Conservation (phyloP, 1,140 invertebrate species). For the Cecropterus lyciades region DNA sequence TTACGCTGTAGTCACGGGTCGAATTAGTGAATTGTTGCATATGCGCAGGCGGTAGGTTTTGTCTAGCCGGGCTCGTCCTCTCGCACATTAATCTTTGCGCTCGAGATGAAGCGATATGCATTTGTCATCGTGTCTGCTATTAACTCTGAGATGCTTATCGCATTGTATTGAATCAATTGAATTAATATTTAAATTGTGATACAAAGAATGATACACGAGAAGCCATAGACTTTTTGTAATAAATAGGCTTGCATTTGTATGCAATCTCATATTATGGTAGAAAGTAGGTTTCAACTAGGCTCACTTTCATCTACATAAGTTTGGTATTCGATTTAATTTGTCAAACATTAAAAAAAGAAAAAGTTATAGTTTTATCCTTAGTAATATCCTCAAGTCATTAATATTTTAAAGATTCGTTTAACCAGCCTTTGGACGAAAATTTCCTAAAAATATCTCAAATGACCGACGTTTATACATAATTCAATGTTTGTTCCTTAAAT, state of each 20-base stretch:
- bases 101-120: slow-evolving; percentile 79
- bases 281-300: slow-evolving; percentile 4
- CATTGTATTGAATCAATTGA: slow-evolving; percentile 76
- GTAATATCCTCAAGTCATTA: not conserved
- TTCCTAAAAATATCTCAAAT: too few species aligned
- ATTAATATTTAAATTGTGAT: slow-evolving; percentile 60
- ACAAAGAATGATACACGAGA: slow-evolving; percentile 34
- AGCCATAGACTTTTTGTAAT: slow-evolving; percentile 6
- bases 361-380: too few species aligned
- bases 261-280: slow-evolving; percentile 3
- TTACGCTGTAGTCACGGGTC: slow-evolving; percentile 60
- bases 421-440: too few species aligned
- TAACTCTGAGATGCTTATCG: slow-evolving; percentile 68
- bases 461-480: slow-evolving; percentile 16
- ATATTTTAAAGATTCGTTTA: too few species aligned
- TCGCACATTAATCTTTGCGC: slow-evolving; percentile 75
- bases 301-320: not conserved
- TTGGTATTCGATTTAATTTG: not conserved
- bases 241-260: slow-evolving; percentile 13
- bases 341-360: too few species aligned
- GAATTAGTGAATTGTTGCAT: slow-evolving; percentile 66
- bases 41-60: slow-evolving; percentile 67
- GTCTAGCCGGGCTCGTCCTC: slow-evolving; percentile 65
- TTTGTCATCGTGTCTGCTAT: slow-evolving; percentile 79
- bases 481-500: slow-evolving; percentile 27